Conservation (phyloP, 2,113 vertebrate genomes). For the Falco punctatus region DNA sequence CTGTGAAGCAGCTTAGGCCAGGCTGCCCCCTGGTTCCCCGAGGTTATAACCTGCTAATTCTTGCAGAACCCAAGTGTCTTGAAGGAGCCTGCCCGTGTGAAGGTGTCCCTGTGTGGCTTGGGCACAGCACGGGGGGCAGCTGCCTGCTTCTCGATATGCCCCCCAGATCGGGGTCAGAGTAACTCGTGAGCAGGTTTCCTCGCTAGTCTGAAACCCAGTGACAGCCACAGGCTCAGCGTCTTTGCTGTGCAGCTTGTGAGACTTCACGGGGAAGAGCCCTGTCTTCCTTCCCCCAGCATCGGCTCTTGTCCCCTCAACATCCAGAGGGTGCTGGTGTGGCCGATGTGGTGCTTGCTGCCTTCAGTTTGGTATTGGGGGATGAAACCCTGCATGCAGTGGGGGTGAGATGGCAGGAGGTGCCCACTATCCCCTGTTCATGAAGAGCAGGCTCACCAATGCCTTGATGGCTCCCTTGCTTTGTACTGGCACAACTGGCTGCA, state of each 20-base stretch:
- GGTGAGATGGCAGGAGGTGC: neutral
- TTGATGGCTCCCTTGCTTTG: neutral
- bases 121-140: neutral
- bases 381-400: fast-evolving
- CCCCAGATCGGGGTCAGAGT: neutral
- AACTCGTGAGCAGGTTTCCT: fast-evolving
- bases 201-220: neutral
- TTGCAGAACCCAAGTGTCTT: fast-evolving
- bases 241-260: neutral
- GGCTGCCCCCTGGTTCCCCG: fast-evolving
- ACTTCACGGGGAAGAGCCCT: fast-evolving
- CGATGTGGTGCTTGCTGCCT: fast-evolving
- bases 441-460: fast-evolving
- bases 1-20: fast-evolving
- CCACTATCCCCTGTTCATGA: fast-evolving
- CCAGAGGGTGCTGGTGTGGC: neutral
- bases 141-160: neutral
- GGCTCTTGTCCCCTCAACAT: fast-evolving
- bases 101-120: fast-evolving
- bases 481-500: fast-evolving
- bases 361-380: neutral
- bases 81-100: fast-evolving
- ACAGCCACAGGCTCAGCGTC: fast-evolving
- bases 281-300: fast-evolving
- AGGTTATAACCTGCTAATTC: fast-evolving